Conservation (phyloP, 2,888 invertebrate genomes). For the Fragum sueziense region DNA sequence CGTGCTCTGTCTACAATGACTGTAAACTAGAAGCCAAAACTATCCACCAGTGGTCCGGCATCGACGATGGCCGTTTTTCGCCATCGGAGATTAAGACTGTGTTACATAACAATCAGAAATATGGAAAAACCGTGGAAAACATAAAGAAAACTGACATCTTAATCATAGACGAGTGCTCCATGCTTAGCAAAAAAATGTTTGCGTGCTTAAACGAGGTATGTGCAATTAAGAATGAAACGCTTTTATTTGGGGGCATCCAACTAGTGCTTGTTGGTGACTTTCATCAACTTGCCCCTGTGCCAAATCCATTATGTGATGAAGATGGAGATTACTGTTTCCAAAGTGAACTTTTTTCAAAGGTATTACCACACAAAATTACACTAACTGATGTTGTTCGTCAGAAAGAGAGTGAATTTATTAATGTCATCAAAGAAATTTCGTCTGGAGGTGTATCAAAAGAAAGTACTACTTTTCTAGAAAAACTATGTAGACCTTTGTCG, state of each 20-base stretch:
- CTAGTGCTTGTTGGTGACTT: slow-evolving; percentile 44
- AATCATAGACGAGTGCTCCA: slow-evolving; percentile 44
- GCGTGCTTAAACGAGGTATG: slow-evolving; percentile 32
- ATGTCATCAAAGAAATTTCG: slow-evolving; percentile 30
- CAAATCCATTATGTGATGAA: slow-evolving; percentile 35
- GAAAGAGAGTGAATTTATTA: slow-evolving; percentile 13
- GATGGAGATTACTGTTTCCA: slow-evolving; percentile 35
- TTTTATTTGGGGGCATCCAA: slow-evolving; percentile 45
- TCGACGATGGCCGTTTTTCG: slow-evolving; percentile 35
- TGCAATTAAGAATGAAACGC: slow-evolving; percentile 19
- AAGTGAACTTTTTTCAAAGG: slow-evolving; percentile 11
- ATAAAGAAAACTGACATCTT: slow-evolving; percentile 36
- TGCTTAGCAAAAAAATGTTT: slow-evolving; percentile 36
- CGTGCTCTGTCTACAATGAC: slow-evolving; percentile 29
- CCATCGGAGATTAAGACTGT: slow-evolving; percentile 35
- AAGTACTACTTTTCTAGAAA: slow-evolving; percentile 13
- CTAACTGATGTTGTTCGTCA: slow-evolving; percentile 31
- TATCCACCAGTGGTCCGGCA: slow-evolving; percentile 45
- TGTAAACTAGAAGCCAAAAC: slow-evolving; percentile 27
- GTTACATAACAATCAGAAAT: slow-evolving; percentile 29
- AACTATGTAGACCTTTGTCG: slow-evolving; percentile 9
- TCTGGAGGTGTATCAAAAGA: slow-evolving; percentile 13
- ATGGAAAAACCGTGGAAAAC: slow-evolving; percentile 15
- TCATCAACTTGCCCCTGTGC: slow-evolving; percentile 44
- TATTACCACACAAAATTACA: slow-evolving; percentile 22